phyloP scores from a whole-genome alignment of 2,888 invertebrate genomes.

The Neoascia interrupta region DNA sequence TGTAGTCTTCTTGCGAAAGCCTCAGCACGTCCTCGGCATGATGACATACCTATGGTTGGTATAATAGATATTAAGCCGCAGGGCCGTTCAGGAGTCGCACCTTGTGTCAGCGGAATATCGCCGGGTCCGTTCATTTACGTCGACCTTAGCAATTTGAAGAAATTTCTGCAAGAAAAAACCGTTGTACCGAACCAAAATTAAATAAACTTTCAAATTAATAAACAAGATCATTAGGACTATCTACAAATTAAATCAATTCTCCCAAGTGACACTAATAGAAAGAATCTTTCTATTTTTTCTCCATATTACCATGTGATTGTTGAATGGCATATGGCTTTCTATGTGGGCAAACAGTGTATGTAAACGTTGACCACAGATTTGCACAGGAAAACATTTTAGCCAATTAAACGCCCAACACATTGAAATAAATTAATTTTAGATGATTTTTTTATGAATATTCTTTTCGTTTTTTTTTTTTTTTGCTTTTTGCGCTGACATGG shows the following conservation, averaged over 20 bases:
- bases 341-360: background rate
- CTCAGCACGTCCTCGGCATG: slow-evolving; percentile 89
- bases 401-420: slow-evolving; percentile 29
- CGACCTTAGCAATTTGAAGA: slow-evolving; percentile 72
- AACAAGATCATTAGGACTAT: slow-evolving; percentile 22
- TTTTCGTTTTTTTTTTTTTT: too few species aligned
- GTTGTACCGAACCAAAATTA: slow-evolving; percentile 26
- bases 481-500: background rate
- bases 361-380: background rate
- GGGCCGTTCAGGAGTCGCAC: slow-evolving; percentile 81
- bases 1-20: slow-evolving; percentile 90
- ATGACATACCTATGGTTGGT: slow-evolving; percentile 85
- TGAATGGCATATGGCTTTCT: too few species aligned
- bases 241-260: slow-evolving; percentile 10
- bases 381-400: slow-evolving; percentile 28
- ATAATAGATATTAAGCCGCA: slow-evolving; percentile 86
- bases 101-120: slow-evolving; percentile 77
- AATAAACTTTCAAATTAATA: slow-evolving; percentile 21
- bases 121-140: slow-evolving; percentile 79
- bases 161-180: slow-evolving; percentile 67
- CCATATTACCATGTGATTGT: background rate
- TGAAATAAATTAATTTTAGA: slow-evolving; percentile 44
- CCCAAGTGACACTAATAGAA: slow-evolving; percentile 24
- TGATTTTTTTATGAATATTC: slow-evolving; percentile 20
- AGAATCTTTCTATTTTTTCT: background rate